Conservation (phyloP, 2,888 invertebrate genomes). For the Cylindroiulus punctatus region DNA sequence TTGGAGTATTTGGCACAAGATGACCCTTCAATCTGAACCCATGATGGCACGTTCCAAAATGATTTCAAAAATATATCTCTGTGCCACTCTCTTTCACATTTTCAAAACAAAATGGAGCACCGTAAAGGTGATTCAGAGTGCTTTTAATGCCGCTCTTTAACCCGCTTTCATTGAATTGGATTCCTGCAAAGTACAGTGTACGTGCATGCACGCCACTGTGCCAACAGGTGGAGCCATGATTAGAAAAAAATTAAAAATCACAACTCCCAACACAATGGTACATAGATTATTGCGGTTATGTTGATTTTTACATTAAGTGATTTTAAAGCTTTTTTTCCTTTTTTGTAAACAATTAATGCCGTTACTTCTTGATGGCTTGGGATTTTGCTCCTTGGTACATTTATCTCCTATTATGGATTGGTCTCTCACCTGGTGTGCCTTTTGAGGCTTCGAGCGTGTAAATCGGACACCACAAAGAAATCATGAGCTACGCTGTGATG, state of each 20-base stretch:
- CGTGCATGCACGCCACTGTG: background rate
- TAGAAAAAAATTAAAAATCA: background rate
- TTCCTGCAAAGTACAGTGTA: background rate
- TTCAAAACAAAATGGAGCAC: conserved; percentile 40
- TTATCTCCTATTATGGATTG: conserved; percentile 2
- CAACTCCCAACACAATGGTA: background rate
- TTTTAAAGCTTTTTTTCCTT: background rate
- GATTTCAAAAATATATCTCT: background rate
- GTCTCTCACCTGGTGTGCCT: conserved; percentile 20
- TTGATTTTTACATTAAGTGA: background rate
- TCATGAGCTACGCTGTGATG: conserved; percentile 10
- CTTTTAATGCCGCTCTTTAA: conserved; percentile 10
- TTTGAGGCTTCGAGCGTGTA: background rate
- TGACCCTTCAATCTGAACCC: background rate
- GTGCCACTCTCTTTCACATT: background rate
- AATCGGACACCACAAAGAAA: background rate
- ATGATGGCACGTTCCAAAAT: background rate
- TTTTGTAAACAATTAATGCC: background rate
- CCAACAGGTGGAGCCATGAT: conserved; percentile 14
- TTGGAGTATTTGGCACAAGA: background rate
- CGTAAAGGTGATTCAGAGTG: conserved; percentile 19
- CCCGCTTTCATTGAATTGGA: background rate
- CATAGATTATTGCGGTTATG: background rate
- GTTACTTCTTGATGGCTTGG: background rate
- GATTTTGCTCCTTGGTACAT: background rate